Evolutionary conservation across 1,140 invertebrate genomes (phyloP).

Genomic region (Ceratina japonica): DNA sequence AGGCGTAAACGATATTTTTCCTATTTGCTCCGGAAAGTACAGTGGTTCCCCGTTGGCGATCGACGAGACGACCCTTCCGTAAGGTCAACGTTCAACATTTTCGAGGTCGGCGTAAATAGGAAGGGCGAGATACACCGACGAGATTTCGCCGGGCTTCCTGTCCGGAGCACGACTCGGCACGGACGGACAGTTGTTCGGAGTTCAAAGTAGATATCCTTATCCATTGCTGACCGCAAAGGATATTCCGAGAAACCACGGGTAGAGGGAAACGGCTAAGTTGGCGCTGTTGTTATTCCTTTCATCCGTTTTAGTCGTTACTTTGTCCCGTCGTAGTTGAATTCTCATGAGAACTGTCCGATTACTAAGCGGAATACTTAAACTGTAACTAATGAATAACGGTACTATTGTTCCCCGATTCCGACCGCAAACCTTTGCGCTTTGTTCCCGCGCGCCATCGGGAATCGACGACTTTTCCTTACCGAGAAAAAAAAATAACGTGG

Average conservation of each 20-base stretch:
- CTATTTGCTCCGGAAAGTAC: conserved; percentile 44
- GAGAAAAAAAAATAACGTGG: not conserved
- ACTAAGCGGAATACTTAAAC: conserved; percentile 18
- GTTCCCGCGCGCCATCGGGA: not conserved
- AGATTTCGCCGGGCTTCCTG: conserved; percentile 35
- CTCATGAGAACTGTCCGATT: conserved; percentile 11
- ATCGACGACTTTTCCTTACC: not conserved
- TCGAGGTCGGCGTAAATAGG: conserved; percentile 49
- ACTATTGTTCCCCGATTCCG: not conserved
- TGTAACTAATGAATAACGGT: conserved; percentile 40
- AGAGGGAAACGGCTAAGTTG: conserved; percentile 51
- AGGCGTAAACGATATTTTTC: conserved; percentile 62
- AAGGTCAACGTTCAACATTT: conserved; percentile 41
- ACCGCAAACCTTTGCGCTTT: too few species aligned
- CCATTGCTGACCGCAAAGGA: conserved; percentile 61
- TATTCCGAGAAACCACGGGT: conserved; percentile 61
- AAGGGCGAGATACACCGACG: conserved; percentile 42
- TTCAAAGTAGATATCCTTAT: conserved; percentile 58
- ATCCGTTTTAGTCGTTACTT: conserved; percentile 20
- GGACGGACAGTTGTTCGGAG: conserved; percentile 27
- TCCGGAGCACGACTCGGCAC: not conserved
- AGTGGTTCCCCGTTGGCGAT: conserved; percentile 33
- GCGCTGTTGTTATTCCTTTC: conserved; percentile 20
- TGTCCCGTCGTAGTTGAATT: conserved; percentile 1
- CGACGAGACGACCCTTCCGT: conserved; percentile 25